phyloP scores from a whole-genome alignment of 2,113 vertebrate species.

The Lonchura striata region DNA sequence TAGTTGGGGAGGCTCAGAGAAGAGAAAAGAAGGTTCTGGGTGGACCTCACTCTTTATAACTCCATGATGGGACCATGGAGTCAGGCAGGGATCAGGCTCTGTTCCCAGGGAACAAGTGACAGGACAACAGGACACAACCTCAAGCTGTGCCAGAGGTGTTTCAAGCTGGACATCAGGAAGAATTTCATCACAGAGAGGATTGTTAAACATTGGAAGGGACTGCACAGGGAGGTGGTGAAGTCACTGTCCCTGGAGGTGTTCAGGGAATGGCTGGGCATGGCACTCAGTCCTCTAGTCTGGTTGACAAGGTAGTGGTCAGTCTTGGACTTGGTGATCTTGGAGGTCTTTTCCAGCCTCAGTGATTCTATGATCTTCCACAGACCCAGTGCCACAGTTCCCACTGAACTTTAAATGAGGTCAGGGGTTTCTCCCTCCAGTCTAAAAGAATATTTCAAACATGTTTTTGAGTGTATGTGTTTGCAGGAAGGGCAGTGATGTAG shows the following conservation, averaged over 20 bases:
- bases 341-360: not conserved
- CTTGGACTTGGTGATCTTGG: too few relatives aligned
- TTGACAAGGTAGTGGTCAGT: not conserved
- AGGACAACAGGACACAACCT: not conserved
- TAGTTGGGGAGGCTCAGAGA: not conserved
- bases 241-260: not conserved
- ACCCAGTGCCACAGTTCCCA: fast-evolving
- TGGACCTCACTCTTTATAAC: not conserved
- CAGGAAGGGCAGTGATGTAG: not conserved
- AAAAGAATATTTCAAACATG: fast-evolving
- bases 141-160: not conserved
- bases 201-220: not conserved
- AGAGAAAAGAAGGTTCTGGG: not conserved
- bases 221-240: not conserved
- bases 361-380: not conserved
- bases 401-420: not conserved
- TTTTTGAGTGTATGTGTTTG: not conserved
- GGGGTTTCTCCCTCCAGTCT: fast-evolving
- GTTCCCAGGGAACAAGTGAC: not conserved
- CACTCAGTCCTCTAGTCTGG: not conserved
- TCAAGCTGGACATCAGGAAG: not conserved
- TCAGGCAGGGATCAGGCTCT: fast-evolving
- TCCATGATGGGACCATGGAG: not conserved
- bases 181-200: not conserved
- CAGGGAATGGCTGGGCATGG: not conserved